These are phyloP conservation scores for Calonectris borealis DNA, from an alignment of 2,113 vertebrate genomes.

Conservation along the genomic window DNA sequence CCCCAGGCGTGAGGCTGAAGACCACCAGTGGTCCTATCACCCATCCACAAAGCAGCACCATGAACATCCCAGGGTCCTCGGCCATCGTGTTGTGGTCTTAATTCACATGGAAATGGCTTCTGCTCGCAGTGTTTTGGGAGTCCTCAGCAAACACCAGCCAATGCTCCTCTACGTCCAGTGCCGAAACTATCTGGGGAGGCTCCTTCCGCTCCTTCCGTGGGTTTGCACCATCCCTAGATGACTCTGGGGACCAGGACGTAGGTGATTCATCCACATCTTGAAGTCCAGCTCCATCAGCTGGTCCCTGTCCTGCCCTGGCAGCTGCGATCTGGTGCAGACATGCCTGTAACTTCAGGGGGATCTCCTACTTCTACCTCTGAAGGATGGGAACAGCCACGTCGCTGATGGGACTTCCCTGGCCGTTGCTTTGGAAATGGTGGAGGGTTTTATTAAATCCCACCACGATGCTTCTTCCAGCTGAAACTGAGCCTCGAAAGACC, in stretches of 20 bases:
- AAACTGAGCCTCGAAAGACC: fast-evolving
- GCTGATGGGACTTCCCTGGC: background rate
- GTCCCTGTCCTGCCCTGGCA: background rate
- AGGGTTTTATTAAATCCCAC: background rate
- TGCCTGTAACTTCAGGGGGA: background rate
- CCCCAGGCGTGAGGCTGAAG: background rate
- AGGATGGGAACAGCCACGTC: background rate
- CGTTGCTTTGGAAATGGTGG: background rate
- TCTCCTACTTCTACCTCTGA: background rate
- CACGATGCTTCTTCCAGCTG: background rate
- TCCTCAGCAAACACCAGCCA: background rate
- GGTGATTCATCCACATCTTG: background rate
- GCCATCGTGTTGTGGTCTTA: fast-evolving
- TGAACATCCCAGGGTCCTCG: fast-evolving
- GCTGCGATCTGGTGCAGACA: background rate
- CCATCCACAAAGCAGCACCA: background rate
- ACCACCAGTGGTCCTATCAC: background rate
- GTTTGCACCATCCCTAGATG: background rate
- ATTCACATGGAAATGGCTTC: background rate
- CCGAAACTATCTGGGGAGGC: background rate
- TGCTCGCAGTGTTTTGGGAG: background rate
- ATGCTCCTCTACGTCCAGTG: fast-evolving
- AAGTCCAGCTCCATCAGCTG: background rate
- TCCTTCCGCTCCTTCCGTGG: fast-evolving
- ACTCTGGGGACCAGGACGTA: fast-evolving